phyloP scores from a whole-genome alignment of 2,797 vertebrate genomes.

The Poecilia wingei region DNA sequence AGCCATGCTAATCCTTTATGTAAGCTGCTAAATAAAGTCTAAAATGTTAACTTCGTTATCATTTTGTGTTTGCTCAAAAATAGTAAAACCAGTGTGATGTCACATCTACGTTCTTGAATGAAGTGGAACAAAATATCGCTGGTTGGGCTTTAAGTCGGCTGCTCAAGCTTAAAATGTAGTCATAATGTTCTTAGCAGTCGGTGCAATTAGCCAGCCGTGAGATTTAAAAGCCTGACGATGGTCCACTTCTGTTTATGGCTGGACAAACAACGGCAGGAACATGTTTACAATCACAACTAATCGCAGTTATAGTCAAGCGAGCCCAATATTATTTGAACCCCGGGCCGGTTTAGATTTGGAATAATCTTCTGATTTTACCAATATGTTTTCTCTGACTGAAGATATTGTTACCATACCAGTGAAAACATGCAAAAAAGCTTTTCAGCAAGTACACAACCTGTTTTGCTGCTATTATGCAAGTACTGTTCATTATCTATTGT shows the following conservation, averaged over 20 bases:
- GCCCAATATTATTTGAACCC: neutral
- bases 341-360: neutral
- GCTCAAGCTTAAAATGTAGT: too few species aligned
- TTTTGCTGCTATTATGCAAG: neutral
- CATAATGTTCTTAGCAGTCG: too few species aligned
- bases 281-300: neutral
- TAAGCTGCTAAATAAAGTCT: too few species aligned
- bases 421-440: neutral
- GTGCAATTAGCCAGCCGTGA: too few species aligned
- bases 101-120: too few species aligned
- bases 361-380: neutral
- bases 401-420: neutral
- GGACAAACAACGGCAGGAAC: neutral
- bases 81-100: too few species aligned
- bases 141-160: too few species aligned
- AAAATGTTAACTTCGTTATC: too few species aligned
- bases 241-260: neutral
- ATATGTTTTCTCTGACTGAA: neutral
- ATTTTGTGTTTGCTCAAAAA: too few species aligned
- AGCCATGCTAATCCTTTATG: too few species aligned
- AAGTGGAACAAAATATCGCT: too few species aligned
- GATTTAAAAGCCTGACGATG: neutral
- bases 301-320: neutral
- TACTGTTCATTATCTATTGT: neutral
- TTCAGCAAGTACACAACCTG: neutral